Base-by-base conservation (phyloP, 2,113 vertebrate genomes). In the Eulacestoma nigropectus region DNA sequence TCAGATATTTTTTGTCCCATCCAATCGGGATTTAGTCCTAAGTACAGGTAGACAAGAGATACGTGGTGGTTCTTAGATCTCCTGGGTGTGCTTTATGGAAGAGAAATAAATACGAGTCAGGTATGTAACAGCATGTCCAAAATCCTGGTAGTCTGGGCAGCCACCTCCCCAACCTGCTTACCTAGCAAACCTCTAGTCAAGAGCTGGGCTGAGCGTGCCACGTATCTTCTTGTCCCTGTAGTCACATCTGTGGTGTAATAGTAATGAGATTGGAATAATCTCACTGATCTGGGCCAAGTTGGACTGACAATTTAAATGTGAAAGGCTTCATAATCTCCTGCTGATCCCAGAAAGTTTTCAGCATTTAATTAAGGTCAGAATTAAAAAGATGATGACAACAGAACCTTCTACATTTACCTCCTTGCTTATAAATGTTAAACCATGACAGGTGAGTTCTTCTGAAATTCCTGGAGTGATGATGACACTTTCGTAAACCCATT, bases 331-430 rank as follows among this genome's bases (percentile, higher is more conserved):
- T 95, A 94, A 92, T 95, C 93, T 93, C 44, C 69, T 90, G 8
- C 73, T 78, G 79, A 96, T 90, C 86, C 79, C 80, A 64, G 83
- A 90, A 96, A 95, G 64, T 97, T 97, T 90, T 42, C 57, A 62
- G 76, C 92, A 68, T 92, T 93, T 95, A 78, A 80, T 95, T 96
- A 93, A 96, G 88, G 90, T 92, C 64, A 87, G 77, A 87, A 87
- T 89, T 55, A 77, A 94, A 87, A 86, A 67, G 57, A 78, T 8
- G 22, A 64, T 9, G 21, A 63, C 68, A 92, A 90, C 56, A 81
- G 89, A 95, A 84, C 91, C 93, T 83, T 70, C 86, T 68, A 9
- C 79, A 41, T 86, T 80, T 84, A 72, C 76, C 49, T 83, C 37
- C 68, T 87, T 84, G 76, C 73, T 64, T 93, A 10, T 84, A 93